Conservation (phyloP, 2,113 vertebrate genomes). For the Rhinopithecus roxellana region DNA sequence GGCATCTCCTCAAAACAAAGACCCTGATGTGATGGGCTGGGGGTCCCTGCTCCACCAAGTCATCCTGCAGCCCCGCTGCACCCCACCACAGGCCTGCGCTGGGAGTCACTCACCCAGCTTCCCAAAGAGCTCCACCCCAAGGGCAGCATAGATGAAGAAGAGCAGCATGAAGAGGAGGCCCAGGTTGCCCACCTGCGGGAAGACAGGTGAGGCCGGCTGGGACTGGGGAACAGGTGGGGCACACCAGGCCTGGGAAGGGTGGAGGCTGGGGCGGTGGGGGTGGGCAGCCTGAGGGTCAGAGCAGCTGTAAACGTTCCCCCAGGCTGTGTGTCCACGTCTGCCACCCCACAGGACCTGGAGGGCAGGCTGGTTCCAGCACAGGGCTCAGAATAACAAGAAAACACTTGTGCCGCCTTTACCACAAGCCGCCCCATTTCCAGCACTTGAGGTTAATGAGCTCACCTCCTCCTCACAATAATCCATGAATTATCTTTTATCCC, state of each 20-base stretch:
- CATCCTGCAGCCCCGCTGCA: not conserved
- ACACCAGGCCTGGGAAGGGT: not conserved
- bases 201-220: not conserved
- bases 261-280: not conserved
- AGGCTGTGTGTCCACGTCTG: rapidly evolving
- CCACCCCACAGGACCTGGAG: not conserved
- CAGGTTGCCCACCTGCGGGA: slow-evolving; percentile 96
- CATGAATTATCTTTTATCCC: not conserved
- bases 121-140: slow-evolving; percentile 98
- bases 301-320: not conserved
- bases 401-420: rapidly evolving
- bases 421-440: rapidly evolving
- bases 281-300: not conserved
- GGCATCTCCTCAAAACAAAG: not conserved
- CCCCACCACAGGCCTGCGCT: not conserved
- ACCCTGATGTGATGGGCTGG: not conserved
- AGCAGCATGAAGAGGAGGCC: slow-evolving; percentile 99
- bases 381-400: rapidly evolving
- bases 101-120: slow-evolving; percentile 91
- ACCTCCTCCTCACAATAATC: not conserved
- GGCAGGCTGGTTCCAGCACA: not conserved
- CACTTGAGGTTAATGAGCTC: rapidly evolving
- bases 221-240: not conserved
- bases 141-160: slow-evolving; percentile 99
- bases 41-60: not conserved